Conservation (phyloP, 1,140 invertebrate species). For the Psilanteris sp. region DNA sequence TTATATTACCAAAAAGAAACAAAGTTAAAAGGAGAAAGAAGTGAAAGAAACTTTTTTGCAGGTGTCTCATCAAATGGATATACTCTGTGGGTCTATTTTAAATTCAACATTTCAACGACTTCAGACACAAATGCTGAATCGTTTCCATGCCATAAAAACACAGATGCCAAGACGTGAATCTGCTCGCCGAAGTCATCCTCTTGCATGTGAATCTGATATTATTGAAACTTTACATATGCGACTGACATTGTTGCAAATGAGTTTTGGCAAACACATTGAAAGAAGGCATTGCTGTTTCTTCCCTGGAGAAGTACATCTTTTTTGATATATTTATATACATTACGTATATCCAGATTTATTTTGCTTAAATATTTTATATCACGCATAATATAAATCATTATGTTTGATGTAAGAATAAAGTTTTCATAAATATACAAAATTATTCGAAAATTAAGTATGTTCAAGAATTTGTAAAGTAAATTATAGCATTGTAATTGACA, state of each 20-base stretch:
- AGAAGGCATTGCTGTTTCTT: constrained; percentile 94
- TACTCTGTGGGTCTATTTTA: constrained; percentile 86
- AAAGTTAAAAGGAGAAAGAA: too few species aligned
- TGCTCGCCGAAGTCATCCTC: constrained; percentile 88
- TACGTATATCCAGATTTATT: too few species aligned
- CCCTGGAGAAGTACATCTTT: constrained; percentile 87
- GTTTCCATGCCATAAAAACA: constrained; percentile 91
- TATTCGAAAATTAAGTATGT: too few species aligned
- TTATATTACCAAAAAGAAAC: too few species aligned
- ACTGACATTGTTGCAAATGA: constrained; percentile 91
- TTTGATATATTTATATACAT: too few species aligned
- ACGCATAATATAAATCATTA: too few species aligned
- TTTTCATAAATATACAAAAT: too few species aligned
- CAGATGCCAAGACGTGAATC: constrained; percentile 93
- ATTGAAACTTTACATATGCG: constrained; percentile 94
- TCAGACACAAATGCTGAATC: constrained; percentile 88
- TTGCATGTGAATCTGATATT: constrained; percentile 92
- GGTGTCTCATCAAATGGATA: constrained; percentile 89
- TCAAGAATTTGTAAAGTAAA: too few species aligned
- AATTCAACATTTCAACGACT: constrained; percentile 90
- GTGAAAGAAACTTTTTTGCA: too few species aligned
- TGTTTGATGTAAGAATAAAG: too few species aligned
- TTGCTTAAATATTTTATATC: too few species aligned
- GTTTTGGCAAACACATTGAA: constrained; percentile 94
- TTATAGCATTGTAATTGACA: too few species aligned